Percentiles rank a stretch among this genome's conserved stretches.
These are phyloP conservation scores for Drosophila murphyi DNA, from an alignment of 1,140 invertebrate genomes.

Conservation along the genomic window DNA sequence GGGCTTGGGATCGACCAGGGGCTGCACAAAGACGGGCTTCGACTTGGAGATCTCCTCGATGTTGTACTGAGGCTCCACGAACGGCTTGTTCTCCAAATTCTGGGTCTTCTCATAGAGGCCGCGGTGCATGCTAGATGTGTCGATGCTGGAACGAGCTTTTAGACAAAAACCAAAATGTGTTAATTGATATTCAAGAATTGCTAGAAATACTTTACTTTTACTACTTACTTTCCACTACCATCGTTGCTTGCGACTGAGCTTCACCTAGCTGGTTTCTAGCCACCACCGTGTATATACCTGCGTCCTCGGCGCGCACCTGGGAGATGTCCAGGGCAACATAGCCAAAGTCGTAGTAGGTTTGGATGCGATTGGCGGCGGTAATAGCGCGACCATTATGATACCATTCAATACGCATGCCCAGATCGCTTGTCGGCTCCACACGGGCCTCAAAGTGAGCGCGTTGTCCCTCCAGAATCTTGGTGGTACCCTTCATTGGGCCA, in stretches of 20 bases:
- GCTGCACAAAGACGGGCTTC: conserved; percentile 95
- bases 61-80: conserved; percentile 93
- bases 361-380: conserved; percentile 93
- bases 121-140: conserved; percentile 94
- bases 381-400: conserved; percentile 95
- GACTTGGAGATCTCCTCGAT: conserved; percentile 97
- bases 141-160: conserved; percentile 92
- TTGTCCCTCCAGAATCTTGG: conserved; percentile 97
- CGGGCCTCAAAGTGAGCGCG: conserved; percentile 98
- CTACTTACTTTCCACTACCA: conserved; percentile 94
- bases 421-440: conserved; percentile 96
- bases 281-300: conserved; percentile 94
- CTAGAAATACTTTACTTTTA: not conserved
- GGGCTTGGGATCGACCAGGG: conserved; percentile 92
- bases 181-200: not conserved
- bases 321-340: conserved; percentile 97
- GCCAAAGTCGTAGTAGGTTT: conserved; percentile 97
- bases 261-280: conserved; percentile 95
- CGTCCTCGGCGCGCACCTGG: conserved; percentile 93
- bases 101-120: conserved; percentile 94
- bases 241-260: conserved; percentile 91
- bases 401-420: conserved; percentile 95
- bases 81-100: conserved; percentile 93
- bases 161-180: conserved; percentile 35
- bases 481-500: conserved; percentile 94